Evolutionary conservation across 1,140 invertebrate species (phyloP).

Genomic region (Pteromalus puparum): DNA sequence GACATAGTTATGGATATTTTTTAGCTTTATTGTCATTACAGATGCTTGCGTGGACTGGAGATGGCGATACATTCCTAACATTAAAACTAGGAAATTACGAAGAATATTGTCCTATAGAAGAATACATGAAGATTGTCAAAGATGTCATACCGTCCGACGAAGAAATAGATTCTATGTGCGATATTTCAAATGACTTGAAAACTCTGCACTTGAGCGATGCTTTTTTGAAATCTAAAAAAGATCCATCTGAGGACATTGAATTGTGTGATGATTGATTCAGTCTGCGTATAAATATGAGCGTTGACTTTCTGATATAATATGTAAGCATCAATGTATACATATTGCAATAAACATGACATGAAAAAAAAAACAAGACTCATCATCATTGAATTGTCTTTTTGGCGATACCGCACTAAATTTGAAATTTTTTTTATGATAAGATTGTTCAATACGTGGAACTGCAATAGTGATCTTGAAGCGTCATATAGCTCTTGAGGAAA

Average conservation of each 20-base stretch:
- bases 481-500: too few relatives aligned
- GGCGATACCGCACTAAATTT: too few relatives aligned
- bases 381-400: too few relatives aligned
- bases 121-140: conserved; percentile 14
- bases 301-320: too few relatives aligned
- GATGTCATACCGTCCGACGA: conserved; percentile 19
- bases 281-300: too few relatives aligned
- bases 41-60: neutral
- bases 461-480: too few relatives aligned
- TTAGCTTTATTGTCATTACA: neutral
- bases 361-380: too few relatives aligned
- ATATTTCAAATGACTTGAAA: neutral
- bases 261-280: too few relatives aligned
- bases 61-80: neutral
- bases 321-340: too few relatives aligned
- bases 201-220: neutral
- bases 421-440: too few relatives aligned
- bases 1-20: neutral
- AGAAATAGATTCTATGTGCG: neutral
- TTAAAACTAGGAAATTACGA: conserved; percentile 7
- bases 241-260: neutral
- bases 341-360: too few relatives aligned
- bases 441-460: too few relatives aligned
- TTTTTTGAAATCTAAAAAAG: neutral
- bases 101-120: conserved; percentile 17